Percentiles rank a stretch among this genome's conserved stretches.
phyloP scores from a whole-genome alignment of 2,888 invertebrate species.

The Brachyptera risi region DNA sequence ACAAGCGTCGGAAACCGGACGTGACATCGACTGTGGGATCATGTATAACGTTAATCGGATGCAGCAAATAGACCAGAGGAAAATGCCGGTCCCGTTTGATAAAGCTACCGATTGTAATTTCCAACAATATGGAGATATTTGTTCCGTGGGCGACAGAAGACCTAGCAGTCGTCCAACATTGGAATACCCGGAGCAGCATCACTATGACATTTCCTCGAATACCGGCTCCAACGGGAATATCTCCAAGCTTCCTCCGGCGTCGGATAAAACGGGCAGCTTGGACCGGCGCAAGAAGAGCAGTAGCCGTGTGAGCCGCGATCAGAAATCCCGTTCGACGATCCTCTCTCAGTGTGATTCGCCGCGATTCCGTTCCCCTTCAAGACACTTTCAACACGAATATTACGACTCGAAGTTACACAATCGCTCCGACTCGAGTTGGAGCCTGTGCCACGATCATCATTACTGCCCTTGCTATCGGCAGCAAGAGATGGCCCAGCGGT shows the following conservation, averaged over 20 bases:
- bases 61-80: not conserved
- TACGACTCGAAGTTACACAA: not conserved
- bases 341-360: slow-evolving; percentile 22
- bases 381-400: not conserved
- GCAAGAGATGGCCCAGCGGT: slow-evolving; percentile 41
- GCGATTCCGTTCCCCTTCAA: slow-evolving; percentile 25
- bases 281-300: slow-evolving; percentile 52
- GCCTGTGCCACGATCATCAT: not conserved
- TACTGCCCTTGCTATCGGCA: not conserved
- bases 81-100: not conserved
- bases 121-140: too few species aligned
- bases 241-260: slow-evolving; percentile 28
- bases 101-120: too few species aligned
- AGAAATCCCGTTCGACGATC: slow-evolving; percentile 56
- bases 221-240: not conserved
- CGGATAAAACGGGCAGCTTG: slow-evolving; percentile 51
- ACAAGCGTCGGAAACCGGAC: not conserved
- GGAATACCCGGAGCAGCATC: slow-evolving; percentile 21
- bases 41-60: not conserved
- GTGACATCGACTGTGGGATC: not conserved
- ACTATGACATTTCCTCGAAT: slow-evolving; percentile 20
- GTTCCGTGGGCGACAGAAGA: too few species aligned
- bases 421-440: not conserved
- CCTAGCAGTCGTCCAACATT: too few species aligned
- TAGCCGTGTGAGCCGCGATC: slow-evolving; percentile 55